A percentile compares a stretch with the other conserved stretches of the same genome.
Evolutionary conservation across 2,113 vertebrate species (phyloP).

Genomic region (Neomonachus schauinslandi): DNA sequence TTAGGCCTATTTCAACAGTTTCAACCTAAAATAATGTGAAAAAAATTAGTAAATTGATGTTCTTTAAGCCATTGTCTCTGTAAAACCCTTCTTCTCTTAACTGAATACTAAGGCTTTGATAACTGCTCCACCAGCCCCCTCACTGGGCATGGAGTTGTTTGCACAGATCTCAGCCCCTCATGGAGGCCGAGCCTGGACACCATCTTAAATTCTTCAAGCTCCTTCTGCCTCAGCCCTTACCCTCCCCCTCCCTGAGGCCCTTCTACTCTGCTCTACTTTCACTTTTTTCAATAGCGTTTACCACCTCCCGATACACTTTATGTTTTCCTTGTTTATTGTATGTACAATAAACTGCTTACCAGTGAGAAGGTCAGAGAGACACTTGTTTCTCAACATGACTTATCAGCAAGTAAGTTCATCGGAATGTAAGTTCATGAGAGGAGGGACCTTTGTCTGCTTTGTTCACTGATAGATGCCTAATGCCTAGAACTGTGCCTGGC

Average conservation of each 20-base stretch:
- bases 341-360: too few relatives aligned
- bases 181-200: neutral
- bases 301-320: neutral
- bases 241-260: neutral
- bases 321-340: neutral
- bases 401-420: too few relatives aligned
- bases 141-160: neutral
- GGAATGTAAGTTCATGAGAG: neutral
- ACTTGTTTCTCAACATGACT: too few relatives aligned
- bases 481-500: neutral
- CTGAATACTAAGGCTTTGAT: neutral
- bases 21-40: neutral
- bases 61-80: neutral
- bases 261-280: neutral
- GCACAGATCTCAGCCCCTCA: neutral
- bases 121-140: neutral
- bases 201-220: neutral
- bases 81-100: slow-evolving; percentile 6
- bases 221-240: neutral
- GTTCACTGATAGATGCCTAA: neutral
- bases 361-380: too few relatives aligned
- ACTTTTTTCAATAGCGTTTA: neutral
- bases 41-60: neutral
- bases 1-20: slow-evolving; percentile 34
- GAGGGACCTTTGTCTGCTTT: neutral